Evolutionary conservation across 2,888 invertebrate species (phyloP).

Genomic region (Falcaria lacertinaria): DNA sequence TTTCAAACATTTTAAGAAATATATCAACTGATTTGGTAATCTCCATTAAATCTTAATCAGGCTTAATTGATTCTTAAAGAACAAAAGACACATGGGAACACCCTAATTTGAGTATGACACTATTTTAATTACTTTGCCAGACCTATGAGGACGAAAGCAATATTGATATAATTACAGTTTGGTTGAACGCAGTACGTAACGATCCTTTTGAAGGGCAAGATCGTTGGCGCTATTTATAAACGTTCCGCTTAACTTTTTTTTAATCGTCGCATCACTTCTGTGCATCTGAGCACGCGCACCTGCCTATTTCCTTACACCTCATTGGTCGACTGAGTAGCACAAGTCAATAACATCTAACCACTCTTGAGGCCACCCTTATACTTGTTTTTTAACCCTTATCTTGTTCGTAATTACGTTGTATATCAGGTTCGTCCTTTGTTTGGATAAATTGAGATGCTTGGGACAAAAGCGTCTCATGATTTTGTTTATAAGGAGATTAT

Average conservation of each 20-base stretch:
- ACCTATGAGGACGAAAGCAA: too few species aligned
- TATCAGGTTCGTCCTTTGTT: slow-evolving; percentile 4
- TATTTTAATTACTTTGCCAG: too few species aligned
- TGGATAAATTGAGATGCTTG: background rate
- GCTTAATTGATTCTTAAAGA: too few species aligned
- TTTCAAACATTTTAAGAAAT: too few species aligned
- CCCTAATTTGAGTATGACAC: too few species aligned
- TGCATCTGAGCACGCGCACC: slow-evolving; percentile 53
- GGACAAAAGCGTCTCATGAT: background rate
- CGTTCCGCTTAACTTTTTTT: slow-evolving; percentile 50
- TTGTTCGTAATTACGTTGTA: slow-evolving; percentile 22
- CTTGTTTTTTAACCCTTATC: slow-evolving; percentile 53
- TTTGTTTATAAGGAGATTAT: too few species aligned
- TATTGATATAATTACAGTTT: too few species aligned
- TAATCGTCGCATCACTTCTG: slow-evolving; percentile 36
- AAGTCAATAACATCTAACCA: slow-evolving; percentile 67
- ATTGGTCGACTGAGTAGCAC: slow-evolving; percentile 49
- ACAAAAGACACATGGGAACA: too few species aligned
- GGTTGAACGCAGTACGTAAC: too few species aligned
- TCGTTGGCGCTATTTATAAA: slow-evolving; percentile 70
- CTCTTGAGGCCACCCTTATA: slow-evolving; percentile 53
- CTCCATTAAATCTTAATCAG: too few species aligned
- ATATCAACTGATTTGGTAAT: too few species aligned
- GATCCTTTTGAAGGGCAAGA: slow-evolving; percentile 58
- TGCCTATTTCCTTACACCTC: slow-evolving; percentile 40